Evolutionary conservation across 2,888 invertebrate species (phyloP), one percentile per base, ranked within the genome.

Genomic region (Andrena trimmerana): DNA sequence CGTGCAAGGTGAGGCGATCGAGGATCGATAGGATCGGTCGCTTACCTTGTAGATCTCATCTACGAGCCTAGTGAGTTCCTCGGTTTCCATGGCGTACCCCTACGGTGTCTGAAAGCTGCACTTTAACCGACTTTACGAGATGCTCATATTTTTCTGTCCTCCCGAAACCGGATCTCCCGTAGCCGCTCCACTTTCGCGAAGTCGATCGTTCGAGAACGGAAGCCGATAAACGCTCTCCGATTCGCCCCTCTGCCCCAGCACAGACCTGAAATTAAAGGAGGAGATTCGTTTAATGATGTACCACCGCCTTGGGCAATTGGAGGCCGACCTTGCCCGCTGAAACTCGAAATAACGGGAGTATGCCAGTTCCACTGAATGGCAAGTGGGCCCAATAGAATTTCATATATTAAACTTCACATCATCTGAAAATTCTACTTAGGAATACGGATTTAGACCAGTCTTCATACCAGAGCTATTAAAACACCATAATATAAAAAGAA

Each of bases 11-110:
- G 42, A 13, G 48, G 2, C 29, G 36, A 48, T 57, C 73, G 27
- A 27, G 13, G 65, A 74, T 82, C 70, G 60, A 65, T 65, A 52
- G 27, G 60, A 65, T 65, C 3, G 62, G 16, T 13, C 8, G 67
- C 78, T 88, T 95, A 98, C 98, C 97, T 98, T 98, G 94, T 98
- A 98, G 93, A 98, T 98, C 92, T 97, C 97, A 95, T 98, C 98
- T 92, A 98, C 98, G 92, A 98, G 96, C 95, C 97, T 97, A 93
- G 97, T 97, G 91, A 98, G 96, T 95, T 98, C 98, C 94, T 98
- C 98, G 91, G 97, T 97, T 95, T 98, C 98, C 97, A 97, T 96
- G 89, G 88, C 91, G 78, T 75, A 86, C 87, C 85, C 84, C 84
- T 86, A 80, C 82, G 84, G 80, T 88, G 84, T 82, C 85, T 87